Percentiles rank a stretch among this genome's conserved stretches.
phyloP scores from a whole-genome alignment of 64 coral and sea anemone genomes.

The Porites lutea region DNA sequence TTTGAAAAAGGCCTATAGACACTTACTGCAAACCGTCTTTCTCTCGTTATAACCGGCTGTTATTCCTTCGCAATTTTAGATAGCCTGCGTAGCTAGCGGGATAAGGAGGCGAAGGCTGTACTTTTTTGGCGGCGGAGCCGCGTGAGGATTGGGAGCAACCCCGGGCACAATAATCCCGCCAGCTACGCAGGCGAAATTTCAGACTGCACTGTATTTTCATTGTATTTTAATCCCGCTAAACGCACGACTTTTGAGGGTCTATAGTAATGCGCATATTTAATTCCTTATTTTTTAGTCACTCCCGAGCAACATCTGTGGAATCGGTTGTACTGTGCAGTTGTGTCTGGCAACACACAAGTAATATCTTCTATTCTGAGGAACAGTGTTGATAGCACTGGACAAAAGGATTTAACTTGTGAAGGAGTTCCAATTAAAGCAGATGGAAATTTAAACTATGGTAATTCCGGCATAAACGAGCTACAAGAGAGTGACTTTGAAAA shows the following conservation, averaged over 20 bases:
- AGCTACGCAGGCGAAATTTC: no score
- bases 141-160: no score
- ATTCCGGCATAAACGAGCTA: background rate
- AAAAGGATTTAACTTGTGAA: background rate
- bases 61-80: no score
- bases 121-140: no score
- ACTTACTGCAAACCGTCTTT: no score
- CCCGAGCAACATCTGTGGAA: conserved; percentile 80
- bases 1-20: no score
- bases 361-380: conserved; percentile 48
- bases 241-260: background rate
- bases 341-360: conserved; percentile 72
- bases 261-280: background rate
- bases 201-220: no score
- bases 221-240: background rate
- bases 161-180: no score
- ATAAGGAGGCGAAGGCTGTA: no score
- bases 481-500: background rate
- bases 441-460: background rate
- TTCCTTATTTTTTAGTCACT: conserved; percentile 16
- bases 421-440: background rate
- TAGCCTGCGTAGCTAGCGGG: no score
- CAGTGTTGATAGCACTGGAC: background rate
- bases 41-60: no score
- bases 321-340: conserved; percentile 85